These are phyloP conservation scores for Oreotrochilus melanogaster DNA, from an alignment of 2,113 vertebrate genomes.

Conservation along the genomic window DNA sequence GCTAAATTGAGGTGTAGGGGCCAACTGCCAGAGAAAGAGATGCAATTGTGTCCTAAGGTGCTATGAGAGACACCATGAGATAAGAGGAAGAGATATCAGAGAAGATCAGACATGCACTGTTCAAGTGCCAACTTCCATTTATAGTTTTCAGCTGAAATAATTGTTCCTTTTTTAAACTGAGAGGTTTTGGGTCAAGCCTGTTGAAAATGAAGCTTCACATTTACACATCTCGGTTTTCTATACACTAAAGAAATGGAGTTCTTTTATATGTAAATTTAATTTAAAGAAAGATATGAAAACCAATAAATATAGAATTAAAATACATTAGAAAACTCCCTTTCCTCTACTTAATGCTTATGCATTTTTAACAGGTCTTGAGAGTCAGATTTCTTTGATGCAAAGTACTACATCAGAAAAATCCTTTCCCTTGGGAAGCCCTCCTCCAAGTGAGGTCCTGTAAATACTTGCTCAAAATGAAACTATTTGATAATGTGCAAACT, in stretches of 20 bases:
- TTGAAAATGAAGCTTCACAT: background rate
- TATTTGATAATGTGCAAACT: background rate
- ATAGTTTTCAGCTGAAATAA: background rate
- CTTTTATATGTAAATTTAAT: background rate
- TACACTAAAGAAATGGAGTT: background rate
- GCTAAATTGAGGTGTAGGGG: background rate
- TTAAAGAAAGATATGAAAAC: background rate
- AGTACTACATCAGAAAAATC: background rate
- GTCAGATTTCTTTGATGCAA: background rate
- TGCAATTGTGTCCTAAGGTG: background rate
- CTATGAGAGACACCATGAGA: background rate
- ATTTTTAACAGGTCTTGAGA: background rate
- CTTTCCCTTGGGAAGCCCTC: background rate
- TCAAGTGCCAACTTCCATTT: background rate
- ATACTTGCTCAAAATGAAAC: background rate
- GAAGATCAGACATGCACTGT: background rate
- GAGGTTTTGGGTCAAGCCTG: background rate
- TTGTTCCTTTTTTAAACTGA: background rate
- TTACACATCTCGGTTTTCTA: background rate
- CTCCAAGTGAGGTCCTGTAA: background rate
- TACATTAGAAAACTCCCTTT: background rate
- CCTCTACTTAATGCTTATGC: background rate
- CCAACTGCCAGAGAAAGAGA: background rate
- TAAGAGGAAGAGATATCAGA: background rate
- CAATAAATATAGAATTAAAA: background rate